Conservation (phyloP, 2,113 vertebrate genomes). For the Cyprinodon variegatus region DNA sequence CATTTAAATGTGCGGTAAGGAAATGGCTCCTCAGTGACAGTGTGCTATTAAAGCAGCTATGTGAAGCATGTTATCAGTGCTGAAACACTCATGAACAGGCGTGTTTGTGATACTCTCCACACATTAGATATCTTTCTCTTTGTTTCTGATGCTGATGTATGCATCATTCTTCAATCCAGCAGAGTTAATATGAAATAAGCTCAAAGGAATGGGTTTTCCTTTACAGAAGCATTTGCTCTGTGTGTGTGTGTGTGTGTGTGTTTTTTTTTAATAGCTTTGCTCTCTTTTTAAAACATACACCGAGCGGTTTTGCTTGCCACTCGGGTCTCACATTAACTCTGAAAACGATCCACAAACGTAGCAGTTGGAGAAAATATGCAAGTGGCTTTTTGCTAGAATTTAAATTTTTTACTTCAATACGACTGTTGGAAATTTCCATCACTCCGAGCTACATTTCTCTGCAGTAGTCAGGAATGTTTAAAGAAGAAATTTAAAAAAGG, state of each 20-base stretch:
- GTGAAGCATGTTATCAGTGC: constrained; percentile 24
- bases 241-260: neutral
- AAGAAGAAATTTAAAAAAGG: constrained; percentile 41
- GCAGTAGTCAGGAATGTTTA: constrained; percentile 54
- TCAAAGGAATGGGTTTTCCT: neutral
- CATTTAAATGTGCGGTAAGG: constrained; percentile 15
- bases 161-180: constrained; percentile 10
- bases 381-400: constrained; percentile 11
- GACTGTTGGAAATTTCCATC: neutral
- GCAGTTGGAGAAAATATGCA: constrained; percentile 6
- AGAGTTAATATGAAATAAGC: neutral
- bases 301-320: neutral
- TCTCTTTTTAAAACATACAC: constrained; percentile 12
- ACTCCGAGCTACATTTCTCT: constrained; percentile 18
- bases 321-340: constrained; percentile 1
- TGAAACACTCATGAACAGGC: constrained; percentile 22
- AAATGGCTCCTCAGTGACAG: constrained; percentile 3
- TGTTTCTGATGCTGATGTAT: constrained; percentile 12
- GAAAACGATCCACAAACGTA: neutral
- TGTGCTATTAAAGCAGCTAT: constrained; percentile 19
- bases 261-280: constrained; percentile 7
- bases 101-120: constrained; percentile 7
- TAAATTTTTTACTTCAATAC: constrained; percentile 3
- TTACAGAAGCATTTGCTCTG: neutral
- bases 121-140: constrained; percentile 23